Percentiles rank a stretch among this genome's conserved stretches.
These are phyloP conservation scores for Hyposoter dolosus DNA, from an alignment of 2,888 invertebrate species.

Conservation along the genomic window DNA sequence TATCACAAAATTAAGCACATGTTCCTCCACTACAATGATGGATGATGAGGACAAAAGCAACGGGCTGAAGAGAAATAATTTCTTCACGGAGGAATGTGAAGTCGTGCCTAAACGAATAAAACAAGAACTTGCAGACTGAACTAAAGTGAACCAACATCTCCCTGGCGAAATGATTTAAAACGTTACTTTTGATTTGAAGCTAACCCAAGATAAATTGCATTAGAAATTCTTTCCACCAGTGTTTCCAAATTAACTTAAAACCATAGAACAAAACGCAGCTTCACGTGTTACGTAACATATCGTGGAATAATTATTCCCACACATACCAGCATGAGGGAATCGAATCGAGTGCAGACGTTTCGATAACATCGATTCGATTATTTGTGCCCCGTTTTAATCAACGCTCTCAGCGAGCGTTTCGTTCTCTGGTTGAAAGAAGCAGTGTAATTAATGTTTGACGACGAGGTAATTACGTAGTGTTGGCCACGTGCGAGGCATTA, in stretches of 20 bases:
- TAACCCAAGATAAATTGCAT: background rate
- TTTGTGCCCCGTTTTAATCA: background rate
- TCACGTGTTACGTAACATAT: background rate
- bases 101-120: background rate
- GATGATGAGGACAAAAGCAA: conserved; percentile 10
- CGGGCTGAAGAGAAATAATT: conserved; percentile 19
- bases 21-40: conserved; percentile 20
- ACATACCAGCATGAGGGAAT: background rate
- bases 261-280: background rate
- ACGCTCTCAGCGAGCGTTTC: background rate
- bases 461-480: background rate
- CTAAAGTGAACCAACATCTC: background rate
- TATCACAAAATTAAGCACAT: background rate
- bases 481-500: background rate
- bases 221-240: background rate
- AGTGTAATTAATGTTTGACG: conserved; percentile 18
- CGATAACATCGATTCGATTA: background rate
- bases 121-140: background rate
- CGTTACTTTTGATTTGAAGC: background rate
- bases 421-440: background rate
- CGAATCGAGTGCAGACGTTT: background rate
- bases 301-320: background rate
- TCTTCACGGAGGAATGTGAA: background rate
- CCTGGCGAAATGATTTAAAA: background rate
- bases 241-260: background rate